Evolutionary conservation across 2,888 invertebrate species (phyloP), one percentile per base, ranked within the genome.

Genomic region (Laspeyria flexula): DNA sequence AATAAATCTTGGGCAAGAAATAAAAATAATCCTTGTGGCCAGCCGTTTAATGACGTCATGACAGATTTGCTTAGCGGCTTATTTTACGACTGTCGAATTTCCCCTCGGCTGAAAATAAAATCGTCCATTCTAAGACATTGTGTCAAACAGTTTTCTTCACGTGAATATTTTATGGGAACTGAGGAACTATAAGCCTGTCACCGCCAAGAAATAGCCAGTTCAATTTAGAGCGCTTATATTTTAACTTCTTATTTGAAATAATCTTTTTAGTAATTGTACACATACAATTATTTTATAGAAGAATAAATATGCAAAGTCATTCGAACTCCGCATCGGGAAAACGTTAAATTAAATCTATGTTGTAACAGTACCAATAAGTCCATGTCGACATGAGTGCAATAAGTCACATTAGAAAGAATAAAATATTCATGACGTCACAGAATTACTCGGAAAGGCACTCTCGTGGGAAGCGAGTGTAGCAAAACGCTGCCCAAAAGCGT

Each of bases 1-100:
- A 90, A 91, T 91, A 92, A 92, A 91, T 91, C 89, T 89, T 81
- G 75, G 74, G 73, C 47, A 73, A 76, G 85, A 83, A 89, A 90
- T 89, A 89, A 91, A 91, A 90, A 90, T 87, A 89, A 90, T 86
- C 86, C 84, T 73, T 53, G 71, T 69, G 73, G 76, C 63, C 64
- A 75, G 77, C 74, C 79, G 71, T 80, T 84, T 82, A 83, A 84
- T 85, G 86, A 85, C 76, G 75, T 71, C 76, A 70, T 84, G 84
- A 85, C 83, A 79, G 81, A 82, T 81, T 82, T 75, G 69, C 64
- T 75, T 71, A 62, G 66, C 45, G 60, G 60, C 60, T 64, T 69
- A 67, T 65, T 68, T 65, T 57, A 62, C 66, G 68, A 67, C 53
- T 63, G 71, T 60, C 61, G 61, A 65, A 56, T 54, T 56, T 59